Conservation (phyloP, 2,888 invertebrate species). For the Elgonia sp. region DNA sequence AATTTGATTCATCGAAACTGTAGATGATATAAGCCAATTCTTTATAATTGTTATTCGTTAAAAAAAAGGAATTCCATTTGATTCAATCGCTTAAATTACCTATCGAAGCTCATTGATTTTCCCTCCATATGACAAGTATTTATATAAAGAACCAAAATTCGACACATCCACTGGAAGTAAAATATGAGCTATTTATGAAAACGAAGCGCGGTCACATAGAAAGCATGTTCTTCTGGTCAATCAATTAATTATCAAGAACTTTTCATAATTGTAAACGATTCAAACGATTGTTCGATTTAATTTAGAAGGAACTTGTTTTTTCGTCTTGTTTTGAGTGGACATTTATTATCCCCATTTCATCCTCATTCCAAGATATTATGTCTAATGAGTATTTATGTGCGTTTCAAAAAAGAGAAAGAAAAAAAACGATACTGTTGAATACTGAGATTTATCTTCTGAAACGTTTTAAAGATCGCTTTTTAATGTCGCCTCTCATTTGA, state of each 20-base stretch:
- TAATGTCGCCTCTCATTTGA: conserved; percentile 12
- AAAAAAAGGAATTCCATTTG: no score
- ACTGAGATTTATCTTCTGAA: conserved; percentile 13
- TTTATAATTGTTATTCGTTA: no score
- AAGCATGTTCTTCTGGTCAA: conserved; percentile 32
- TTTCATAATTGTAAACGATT: conserved; percentile 17
- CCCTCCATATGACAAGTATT: no score
- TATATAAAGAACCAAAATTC: conserved; percentile 4
- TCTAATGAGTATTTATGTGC: conserved; percentile 64
- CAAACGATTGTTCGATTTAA: conserved; percentile 48
- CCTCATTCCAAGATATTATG: conserved; percentile 29
- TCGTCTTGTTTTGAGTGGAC: conserved; percentile 28
- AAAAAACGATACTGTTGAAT: conserved; percentile 10
- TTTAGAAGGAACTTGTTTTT: conserved; percentile 30
- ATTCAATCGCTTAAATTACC: no score
- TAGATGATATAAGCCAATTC: no score
- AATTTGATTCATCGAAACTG: no score
- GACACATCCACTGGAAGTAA: conserved; percentile 22
- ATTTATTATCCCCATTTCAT: conserved; percentile 43
- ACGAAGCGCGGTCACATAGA: conserved; percentile 21
- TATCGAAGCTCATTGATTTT: no score
- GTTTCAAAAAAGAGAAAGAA: conserved; percentile 6
- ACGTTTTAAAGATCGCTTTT: neutral
- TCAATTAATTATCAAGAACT: conserved; percentile 51
- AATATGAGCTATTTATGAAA: conserved; percentile 61